Base-by-base conservation (phyloP, 2,888 invertebrate species). In the Dolomedes plantarius region DNA sequence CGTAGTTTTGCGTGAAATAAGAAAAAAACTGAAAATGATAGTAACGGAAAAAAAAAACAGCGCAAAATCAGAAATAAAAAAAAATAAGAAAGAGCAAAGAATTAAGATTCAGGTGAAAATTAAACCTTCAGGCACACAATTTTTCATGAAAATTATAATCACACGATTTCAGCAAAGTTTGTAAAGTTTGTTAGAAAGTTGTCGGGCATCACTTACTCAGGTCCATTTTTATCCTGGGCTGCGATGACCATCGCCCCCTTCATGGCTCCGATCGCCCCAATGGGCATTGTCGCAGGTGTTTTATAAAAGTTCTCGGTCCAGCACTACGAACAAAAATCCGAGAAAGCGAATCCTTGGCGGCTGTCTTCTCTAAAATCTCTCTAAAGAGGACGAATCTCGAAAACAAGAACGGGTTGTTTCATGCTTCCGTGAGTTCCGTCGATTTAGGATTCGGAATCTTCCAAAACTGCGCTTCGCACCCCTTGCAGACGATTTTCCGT, bases 211-310 rank as follows among this genome's bases (percentile, higher is more conserved):
- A 78, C 87, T 82, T 36, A 86, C 86, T 79, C 86, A 2, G 86
- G 65, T 5, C 76, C 80, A 56, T 86, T 86, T 19, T 56, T 68
- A n/a, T 86, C 80, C 39, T 86, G 80, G 27, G 36, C 62, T 3
- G 83, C 77, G 27, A 83, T 41, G 29, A 86, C 78, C 76, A 86
- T 76, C 75, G 80, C 80, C n/a, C 86, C 86, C 41, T 86, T 86
- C 80, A 86, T 80, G 16, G 80, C 86, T 64, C 86, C 86, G 13
- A 86, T 80, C 9, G 80, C 65, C 41, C 86, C 86, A 56, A 86
- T 76, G 7, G 86, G 76, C 86, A 86, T 86, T 31, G 9, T 13
- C 5, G 11, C 23, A 13, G 32, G 16, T 27, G 32, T 23, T 65
- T 31, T 7, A n/a, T n/a, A n/a, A n/a, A 13, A 36, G 13, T 31